Base-by-base conservation (phyloP, 2,113 vertebrate species). In the Passer montanus region DNA sequence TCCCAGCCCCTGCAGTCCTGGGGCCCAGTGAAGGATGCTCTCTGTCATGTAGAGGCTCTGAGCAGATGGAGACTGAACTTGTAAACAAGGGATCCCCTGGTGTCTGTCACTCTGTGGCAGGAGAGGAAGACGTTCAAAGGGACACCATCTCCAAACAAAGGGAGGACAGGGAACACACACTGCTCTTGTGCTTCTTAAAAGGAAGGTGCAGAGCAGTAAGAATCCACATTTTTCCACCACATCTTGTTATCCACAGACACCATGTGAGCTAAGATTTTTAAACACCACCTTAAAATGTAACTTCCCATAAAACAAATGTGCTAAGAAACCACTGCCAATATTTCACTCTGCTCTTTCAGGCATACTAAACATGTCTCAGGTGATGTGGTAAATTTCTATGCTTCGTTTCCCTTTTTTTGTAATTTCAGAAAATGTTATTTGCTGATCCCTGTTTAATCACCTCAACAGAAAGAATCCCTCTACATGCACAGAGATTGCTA, bases 301-400 rank as follows among this genome's bases (percentile, higher is more conserved):
- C 85, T 93, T 96, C 68, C 83, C 67, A 68, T 90, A 60, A 84
- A 94, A 84, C 21, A 84, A 52, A 74, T 9, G 31, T 33, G 64
- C 37, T 73, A 90, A 73, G 62, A 92, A 94, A 90, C 39, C 49
- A 78, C 60, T 68, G 66, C 31, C 83, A 90, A 26, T 84, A 82
- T 16, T 64, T 92, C 44, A 33, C 69, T 78, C 59, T 81, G 73
- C 41, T 88, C 76, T 56, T 78, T 90, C 83, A 92, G 56, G 88
- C 68, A 84, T 69, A 59, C 22, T 64, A 63, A 96, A 72, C 26
- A 33, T 2, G 3, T 44, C 79, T 81, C 88, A 84, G 85, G 52
- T 86, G 75, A 95, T 64, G 47, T 47, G 72, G 70, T 56, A 83
- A 86, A 93, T 72, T 96, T 96, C 90, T 80, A 82, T 74, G 78